Evolutionary conservation across 1,140 invertebrate genomes (phyloP).

Genomic region (Danaus plexippus): DNA sequence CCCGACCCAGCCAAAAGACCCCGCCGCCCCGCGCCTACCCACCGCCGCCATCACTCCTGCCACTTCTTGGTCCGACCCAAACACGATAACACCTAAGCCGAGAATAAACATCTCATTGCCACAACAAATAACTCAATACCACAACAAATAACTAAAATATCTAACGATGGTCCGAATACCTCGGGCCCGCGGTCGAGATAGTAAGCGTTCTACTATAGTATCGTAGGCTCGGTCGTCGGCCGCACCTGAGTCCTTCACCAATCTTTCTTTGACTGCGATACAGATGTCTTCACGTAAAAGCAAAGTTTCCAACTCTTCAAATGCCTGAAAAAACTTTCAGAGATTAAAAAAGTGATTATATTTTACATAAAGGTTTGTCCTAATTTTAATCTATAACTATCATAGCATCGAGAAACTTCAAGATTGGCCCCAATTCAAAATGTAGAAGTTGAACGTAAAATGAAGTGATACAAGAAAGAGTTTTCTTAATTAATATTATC

Average conservation of each 20-base stretch:
- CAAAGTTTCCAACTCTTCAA: slow-evolving; percentile 91
- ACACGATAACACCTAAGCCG: slow-evolving; percentile 90
- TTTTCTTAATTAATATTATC: no score
- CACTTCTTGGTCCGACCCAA: slow-evolving; percentile 96
- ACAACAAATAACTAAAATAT: no score
- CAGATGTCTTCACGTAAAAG: slow-evolving; percentile 88
- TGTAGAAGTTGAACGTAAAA: no score
- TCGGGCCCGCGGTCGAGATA: slow-evolving; percentile 87
- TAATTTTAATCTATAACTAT: no score
- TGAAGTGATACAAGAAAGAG: background rate
- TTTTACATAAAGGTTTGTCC: no score
- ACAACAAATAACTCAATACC: no score
- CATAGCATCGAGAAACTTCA: no score
- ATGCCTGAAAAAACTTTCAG: slow-evolving; percentile 77
- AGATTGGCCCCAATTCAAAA: no score
- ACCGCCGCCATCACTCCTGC: slow-evolving; percentile 94
- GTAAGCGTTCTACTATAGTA: slow-evolving; percentile 85
- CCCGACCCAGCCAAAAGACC: slow-evolving; percentile 94
- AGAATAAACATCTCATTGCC: background rate
- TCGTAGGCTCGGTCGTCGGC: slow-evolving; percentile 90
- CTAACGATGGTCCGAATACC: slow-evolving; percentile 71
- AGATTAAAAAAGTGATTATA: background rate
- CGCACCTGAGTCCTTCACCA: slow-evolving; percentile 95
- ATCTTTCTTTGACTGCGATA: slow-evolving; percentile 93
- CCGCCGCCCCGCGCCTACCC: slow-evolving; percentile 86